Evolutionary conservation across 2,113 vertebrate genomes (phyloP).

Genomic region (Piliocolobus tephrosceles): DNA sequence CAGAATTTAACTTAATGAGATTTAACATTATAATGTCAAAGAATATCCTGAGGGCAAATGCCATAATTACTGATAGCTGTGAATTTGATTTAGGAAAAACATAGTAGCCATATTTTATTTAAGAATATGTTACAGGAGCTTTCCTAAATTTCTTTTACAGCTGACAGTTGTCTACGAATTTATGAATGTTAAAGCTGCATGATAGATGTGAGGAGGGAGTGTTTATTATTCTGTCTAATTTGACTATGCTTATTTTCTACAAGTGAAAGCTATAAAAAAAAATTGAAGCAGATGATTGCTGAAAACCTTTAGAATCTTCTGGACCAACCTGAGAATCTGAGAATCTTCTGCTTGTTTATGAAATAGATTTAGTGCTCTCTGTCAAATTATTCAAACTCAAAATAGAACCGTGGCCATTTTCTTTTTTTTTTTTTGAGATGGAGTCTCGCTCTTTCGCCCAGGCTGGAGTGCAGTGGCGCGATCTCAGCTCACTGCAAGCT

Average conservation of each 20-base stretch:
- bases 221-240: conserved; percentile 27
- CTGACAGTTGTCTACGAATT: neutral
- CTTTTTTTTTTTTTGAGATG: neutral
- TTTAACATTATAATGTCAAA: neutral
- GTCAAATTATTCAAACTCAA: neutral
- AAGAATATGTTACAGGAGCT: neutral
- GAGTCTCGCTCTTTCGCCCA: too few species aligned
- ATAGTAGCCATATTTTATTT: neutral
- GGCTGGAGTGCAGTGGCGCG: too few species aligned
- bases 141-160: conserved; percentile 26
- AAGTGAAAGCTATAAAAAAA: neutral
- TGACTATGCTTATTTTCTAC: neutral
- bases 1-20: neutral
- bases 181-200: neutral
- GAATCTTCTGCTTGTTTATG: neutral
- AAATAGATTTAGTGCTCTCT: neutral
- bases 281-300: neutral
- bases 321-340: neutral
- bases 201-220: neutral
- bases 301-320: conserved; percentile 21
- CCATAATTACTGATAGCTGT: neutral
- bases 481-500: too few species aligned
- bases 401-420: neutral
- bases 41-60: conserved; percentile 4
- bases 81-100: conserved; percentile 2